phyloP scores from a whole-genome alignment of 2,797 vertebrate genomes.

The Echiichthys vipera region DNA sequence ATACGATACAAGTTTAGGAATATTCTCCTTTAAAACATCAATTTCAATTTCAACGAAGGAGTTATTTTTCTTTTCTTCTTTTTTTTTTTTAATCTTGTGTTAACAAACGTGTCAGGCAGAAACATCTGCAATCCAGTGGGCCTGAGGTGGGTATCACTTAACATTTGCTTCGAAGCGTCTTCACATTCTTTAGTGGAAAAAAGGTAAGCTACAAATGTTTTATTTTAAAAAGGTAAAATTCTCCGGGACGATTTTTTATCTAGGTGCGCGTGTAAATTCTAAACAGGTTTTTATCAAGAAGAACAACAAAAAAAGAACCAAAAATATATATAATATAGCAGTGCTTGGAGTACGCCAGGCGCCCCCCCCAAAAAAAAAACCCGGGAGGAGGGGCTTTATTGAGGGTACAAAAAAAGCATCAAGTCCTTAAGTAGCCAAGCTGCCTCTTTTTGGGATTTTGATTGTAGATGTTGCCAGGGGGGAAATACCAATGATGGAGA shows the following conservation, averaged over 20 bases:
- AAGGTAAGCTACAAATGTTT: slow-evolving; percentile 70
- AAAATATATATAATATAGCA: slow-evolving; percentile 78
- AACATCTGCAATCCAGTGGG: slow-evolving; percentile 74
- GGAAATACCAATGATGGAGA: slow-evolving; percentile 26
- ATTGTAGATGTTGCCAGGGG: slow-evolving; percentile 68
- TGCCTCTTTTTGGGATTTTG: slow-evolving; percentile 83
- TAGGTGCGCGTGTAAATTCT: slow-evolving; percentile 77
- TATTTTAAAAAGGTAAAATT: slow-evolving; percentile 79
- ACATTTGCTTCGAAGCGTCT: slow-evolving; percentile 69
- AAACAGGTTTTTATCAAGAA: slow-evolving; percentile 73
- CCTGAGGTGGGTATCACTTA: slow-evolving; percentile 76
- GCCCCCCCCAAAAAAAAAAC: slow-evolving; percentile 43
- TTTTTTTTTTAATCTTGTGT: slow-evolving; percentile 38
- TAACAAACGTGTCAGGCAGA: slow-evolving; percentile 73
- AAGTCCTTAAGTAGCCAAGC: slow-evolving; percentile 84
- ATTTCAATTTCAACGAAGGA: slow-evolving; percentile 79
- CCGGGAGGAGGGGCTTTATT: slow-evolving; percentile 51
- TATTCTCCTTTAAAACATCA: slow-evolving; percentile 78
- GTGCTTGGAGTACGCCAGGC: slow-evolving; percentile 79
- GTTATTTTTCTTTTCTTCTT: slow-evolving; percentile 8
- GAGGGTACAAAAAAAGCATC: slow-evolving; percentile 79
- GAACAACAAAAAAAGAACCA: slow-evolving; percentile 66
- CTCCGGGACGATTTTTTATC: slow-evolving; percentile 70
- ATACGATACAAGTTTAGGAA: slow-evolving; percentile 81
- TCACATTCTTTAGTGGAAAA: slow-evolving; percentile 83